A percentile compares a stretch with the other conserved stretches of the same genome.
phyloP scores from a whole-genome alignment of 2,888 invertebrate genomes.

The Epistrophe eligans region DNA sequence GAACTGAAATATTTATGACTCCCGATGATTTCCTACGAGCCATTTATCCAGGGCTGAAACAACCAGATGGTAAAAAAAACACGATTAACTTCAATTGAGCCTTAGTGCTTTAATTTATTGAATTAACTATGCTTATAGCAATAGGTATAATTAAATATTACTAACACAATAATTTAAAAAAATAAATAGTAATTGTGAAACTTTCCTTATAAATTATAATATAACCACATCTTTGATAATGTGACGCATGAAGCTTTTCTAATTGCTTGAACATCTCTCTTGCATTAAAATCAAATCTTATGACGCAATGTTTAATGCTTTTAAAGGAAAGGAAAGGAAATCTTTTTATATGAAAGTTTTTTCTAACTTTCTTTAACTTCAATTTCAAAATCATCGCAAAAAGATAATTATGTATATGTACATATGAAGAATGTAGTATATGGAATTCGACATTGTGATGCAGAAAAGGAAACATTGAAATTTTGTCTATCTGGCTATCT shows the following conservation, averaged over 20 bases:
- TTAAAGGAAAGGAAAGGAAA: too few species aligned
- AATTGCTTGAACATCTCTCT: not conserved
- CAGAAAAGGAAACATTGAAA: too few species aligned
- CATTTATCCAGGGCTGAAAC: slow-evolving; percentile 97
- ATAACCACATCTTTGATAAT: too few species aligned
- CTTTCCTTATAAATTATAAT: not conserved
- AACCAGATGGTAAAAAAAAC: slow-evolving; percentile 94
- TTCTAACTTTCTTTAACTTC: too few species aligned
- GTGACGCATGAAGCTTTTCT: not conserved
- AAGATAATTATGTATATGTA: too few species aligned
- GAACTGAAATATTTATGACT: slow-evolving; percentile 95
- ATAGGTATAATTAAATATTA: not conserved
- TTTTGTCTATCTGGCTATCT: too few species aligned
- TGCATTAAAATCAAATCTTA: not conserved
- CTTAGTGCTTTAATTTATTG: slow-evolving; percentile 14
- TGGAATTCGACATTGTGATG: too few species aligned
- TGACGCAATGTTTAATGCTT: not conserved
- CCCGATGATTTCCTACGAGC: slow-evolving; percentile 98
- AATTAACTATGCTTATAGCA: slow-evolving; percentile 1
- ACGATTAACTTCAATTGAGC: not conserved
- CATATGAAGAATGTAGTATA: too few species aligned
- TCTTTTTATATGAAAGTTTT: too few species aligned
- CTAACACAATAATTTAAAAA: not conserved
- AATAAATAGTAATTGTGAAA: not conserved
- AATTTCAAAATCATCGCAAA: too few species aligned